phyloP scores from a whole-genome alignment of 2,113 vertebrate genomes.

The Entelurus aequoreus region DNA sequence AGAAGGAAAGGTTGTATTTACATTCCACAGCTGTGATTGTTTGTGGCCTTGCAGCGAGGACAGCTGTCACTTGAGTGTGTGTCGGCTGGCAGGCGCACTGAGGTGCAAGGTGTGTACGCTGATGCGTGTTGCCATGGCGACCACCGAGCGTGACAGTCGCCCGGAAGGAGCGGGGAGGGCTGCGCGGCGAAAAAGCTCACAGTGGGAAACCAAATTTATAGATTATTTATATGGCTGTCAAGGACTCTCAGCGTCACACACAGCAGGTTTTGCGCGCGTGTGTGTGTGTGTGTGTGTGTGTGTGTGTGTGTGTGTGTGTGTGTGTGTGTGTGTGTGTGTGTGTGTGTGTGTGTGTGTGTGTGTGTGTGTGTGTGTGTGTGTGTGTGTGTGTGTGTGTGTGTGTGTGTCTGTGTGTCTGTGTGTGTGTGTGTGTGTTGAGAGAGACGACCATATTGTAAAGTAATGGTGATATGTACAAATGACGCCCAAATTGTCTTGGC shows the following conservation, averaged over 20 bases:
- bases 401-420: neutral
- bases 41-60: no score
- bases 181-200: conserved; percentile 18
- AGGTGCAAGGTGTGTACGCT: neutral
- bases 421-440: neutral
- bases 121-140: conserved; percentile 9
- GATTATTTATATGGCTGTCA: conserved; percentile 75
- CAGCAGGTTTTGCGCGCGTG: conserved; percentile 8
- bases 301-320: neutral
- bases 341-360: conserved; percentile 1
- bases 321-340: neutral
- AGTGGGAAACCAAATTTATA: conserved; percentile 53
- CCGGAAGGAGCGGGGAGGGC: conserved; percentile 25
- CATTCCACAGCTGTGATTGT: no score
- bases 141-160: conserved; percentile 18
- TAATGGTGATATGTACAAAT: conserved; percentile 10
- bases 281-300: conserved; percentile 1
- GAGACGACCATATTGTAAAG: conserved; percentile 6
- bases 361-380: neutral
- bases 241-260: conserved; percentile 61
- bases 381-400: conserved; percentile 1
- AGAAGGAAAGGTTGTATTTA: no score
- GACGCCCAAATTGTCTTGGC: neutral
- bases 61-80: no score
- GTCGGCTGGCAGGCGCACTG: neutral